These are phyloP conservation scores for Zaprionus kolodkinae DNA, from an alignment of 1,140 invertebrate genomes.

Conservation along the genomic window DNA sequence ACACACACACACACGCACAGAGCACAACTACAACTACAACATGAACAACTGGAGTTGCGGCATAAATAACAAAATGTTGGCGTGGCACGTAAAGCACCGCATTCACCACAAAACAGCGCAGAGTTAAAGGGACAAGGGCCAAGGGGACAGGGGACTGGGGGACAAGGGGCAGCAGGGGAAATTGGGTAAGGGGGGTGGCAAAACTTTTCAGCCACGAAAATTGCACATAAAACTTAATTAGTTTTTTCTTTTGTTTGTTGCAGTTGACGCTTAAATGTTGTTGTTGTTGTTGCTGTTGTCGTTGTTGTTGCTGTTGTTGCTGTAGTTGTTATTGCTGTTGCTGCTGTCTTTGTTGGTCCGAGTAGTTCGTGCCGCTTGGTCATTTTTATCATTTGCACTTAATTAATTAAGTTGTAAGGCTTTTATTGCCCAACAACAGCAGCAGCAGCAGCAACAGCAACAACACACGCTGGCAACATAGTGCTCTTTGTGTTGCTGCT, in stretches of 20 bases:
- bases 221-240: constrained; percentile 83
- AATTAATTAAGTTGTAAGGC: constrained; percentile 82
- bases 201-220: constrained; percentile 81
- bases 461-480: constrained; percentile 10
- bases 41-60: constrained; percentile 2
- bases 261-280: constrained; percentile 18
- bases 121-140: background rate
- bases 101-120: constrained; percentile 31
- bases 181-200: constrained; percentile 16
- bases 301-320: constrained; percentile 15
- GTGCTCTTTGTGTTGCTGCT: background rate
- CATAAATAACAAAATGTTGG: constrained; percentile 72
- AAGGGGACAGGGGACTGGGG: background rate
- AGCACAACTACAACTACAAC: background rate
- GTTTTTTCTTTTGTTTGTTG: constrained; percentile 64
- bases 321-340: constrained; percentile 8
- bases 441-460: constrained; percentile 58
- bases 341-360: constrained; percentile 30
- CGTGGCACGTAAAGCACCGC: constrained; percentile 58
- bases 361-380: constrained; percentile 69
- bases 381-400: constrained; percentile 83
- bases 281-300: constrained; percentile 13
- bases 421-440: constrained; percentile 73
- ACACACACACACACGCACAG: constrained; percentile 6
- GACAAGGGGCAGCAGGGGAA: background rate